Evolutionary conservation across 2,888 invertebrate species (phyloP).

Genomic region (Andrena bicolor): DNA sequence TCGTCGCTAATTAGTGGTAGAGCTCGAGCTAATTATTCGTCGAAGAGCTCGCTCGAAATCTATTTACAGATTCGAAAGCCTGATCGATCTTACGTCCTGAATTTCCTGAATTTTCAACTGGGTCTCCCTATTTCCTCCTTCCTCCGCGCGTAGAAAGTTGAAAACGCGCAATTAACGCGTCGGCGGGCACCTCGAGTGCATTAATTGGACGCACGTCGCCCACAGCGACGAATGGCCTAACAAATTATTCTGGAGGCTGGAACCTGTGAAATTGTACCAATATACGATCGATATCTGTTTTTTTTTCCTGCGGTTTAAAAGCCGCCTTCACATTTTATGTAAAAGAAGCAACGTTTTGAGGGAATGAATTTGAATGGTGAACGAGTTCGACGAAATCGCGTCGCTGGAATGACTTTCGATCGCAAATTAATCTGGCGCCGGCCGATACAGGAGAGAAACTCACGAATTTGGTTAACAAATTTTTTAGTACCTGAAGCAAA

Average conservation of each 20-base stretch:
- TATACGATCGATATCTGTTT: background rate
- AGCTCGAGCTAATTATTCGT: constrained; percentile 18
- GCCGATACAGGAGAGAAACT: background rate
- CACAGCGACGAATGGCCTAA: background rate
- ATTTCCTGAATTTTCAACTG: constrained; percentile 38
- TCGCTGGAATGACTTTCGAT: constrained; percentile 42
- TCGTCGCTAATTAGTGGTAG: constrained; percentile 46
- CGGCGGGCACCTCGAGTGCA: constrained; percentile 17
- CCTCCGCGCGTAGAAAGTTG: constrained; percentile 50
- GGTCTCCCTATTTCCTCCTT: background rate
- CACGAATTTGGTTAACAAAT: constrained; percentile 48
- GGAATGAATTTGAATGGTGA: constrained; percentile 1
- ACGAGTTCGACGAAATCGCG: constrained; percentile 5
- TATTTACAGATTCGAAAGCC: constrained; percentile 35
- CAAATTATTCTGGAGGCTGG: background rate
- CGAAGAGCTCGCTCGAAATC: background rate
- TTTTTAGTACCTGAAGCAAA: background rate
- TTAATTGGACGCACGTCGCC: constrained; percentile 43
- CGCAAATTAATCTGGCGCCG: constrained; percentile 33
- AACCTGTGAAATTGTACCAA: background rate
- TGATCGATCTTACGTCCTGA: background rate
- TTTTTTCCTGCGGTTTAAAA: background rate
- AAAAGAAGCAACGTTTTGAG: background rate
- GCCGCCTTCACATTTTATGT: background rate
- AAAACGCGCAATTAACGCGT: constrained; percentile 46